Base-by-base conservation (phyloP, 1,140 invertebrate species). In the Drosophila orosa region DNA sequence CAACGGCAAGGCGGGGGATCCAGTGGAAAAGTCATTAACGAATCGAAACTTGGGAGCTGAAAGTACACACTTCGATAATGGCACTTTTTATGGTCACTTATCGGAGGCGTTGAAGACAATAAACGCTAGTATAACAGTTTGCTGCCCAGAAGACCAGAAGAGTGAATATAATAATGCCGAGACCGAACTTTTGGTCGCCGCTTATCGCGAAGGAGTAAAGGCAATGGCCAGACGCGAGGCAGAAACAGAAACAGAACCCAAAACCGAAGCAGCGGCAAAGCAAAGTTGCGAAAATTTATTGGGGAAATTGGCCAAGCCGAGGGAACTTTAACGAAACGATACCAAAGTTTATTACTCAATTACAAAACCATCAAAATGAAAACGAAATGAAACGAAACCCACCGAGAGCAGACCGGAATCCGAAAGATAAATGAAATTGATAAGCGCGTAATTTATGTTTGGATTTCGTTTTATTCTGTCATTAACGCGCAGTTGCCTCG, bases 391-490 rank as follows among this genome's bases (percentile, higher is more conserved):
- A 66, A 72, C 60, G 77, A 80, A 78, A 63, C 60, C 66, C 22
- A 37, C 52, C 29, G 48, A 44, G 62, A 63, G 63, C 56, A 74
- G 66, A 78, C 45, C 50, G 83, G 76, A 87, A 90, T 90, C 79
- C 85, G 33, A 78, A 87, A 90, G 87, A 90, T 90, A 90, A 90
- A 90, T 90, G 82, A 90, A 90, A 90, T 83, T 90, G 87, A 90
- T 90, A 90, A 90, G 87, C 82, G 87, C 71, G 80, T 87, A 90
- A 90, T 90, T 90, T 90, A 90, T 90, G 87, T 90, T 90, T 90
- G 83, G 87, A 90, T 90, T 90, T 87, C 87, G 87, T 90, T 90
- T 90, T 90, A 90, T 90, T 78, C 78, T 84, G 83, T 90, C 87
- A 90, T 90, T 90, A 90, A 90, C 87, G 83, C 80, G 60, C 61